phyloP scores from a whole-genome alignment of 2,797 vertebrate species.

The Thripadectes ignobilis region DNA sequence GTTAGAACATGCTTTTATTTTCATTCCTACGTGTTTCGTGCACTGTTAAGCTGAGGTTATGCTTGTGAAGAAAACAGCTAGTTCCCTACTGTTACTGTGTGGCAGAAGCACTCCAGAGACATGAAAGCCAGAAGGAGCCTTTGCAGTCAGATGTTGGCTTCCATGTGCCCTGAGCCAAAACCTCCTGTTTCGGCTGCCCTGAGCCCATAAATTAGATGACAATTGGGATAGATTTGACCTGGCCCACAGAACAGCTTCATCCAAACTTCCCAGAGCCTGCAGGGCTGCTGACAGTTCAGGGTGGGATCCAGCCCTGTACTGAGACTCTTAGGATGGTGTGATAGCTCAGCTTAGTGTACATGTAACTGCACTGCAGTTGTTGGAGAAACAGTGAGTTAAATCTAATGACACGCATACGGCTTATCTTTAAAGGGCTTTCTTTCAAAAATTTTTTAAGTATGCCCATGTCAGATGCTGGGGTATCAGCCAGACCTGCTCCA shows the following conservation, averaged over 20 bases:
- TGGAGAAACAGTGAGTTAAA: not conserved
- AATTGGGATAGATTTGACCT: not conserved
- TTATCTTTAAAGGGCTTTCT: not conserved
- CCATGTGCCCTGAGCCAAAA: not conserved
- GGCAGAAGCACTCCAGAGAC: conserved; percentile 26
- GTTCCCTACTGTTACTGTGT: not conserved
- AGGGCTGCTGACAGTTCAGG: not conserved
- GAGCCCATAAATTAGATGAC: not conserved
- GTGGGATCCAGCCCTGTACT: not conserved
- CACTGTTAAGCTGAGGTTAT: not conserved
- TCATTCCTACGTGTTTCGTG: conserved; percentile 2
- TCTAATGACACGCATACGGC: not conserved
- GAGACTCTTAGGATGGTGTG: not conserved
- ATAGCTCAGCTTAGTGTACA: not conserved
- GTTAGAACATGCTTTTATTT: conserved; percentile 10
- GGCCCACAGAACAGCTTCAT: not conserved
- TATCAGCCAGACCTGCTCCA: not conserved
- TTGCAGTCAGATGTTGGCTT: not conserved
- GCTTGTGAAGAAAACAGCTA: conserved; percentile 1
- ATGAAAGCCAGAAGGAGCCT: not conserved
- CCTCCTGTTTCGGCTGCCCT: not conserved
- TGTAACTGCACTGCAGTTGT: not conserved
- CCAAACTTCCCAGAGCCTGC: not conserved
- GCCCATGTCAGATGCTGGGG: not conserved
- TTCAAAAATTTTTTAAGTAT: not conserved